phyloP scores from a whole-genome alignment of 1,140 invertebrate genomes.

The Trinorchestia longiramus region DNA sequence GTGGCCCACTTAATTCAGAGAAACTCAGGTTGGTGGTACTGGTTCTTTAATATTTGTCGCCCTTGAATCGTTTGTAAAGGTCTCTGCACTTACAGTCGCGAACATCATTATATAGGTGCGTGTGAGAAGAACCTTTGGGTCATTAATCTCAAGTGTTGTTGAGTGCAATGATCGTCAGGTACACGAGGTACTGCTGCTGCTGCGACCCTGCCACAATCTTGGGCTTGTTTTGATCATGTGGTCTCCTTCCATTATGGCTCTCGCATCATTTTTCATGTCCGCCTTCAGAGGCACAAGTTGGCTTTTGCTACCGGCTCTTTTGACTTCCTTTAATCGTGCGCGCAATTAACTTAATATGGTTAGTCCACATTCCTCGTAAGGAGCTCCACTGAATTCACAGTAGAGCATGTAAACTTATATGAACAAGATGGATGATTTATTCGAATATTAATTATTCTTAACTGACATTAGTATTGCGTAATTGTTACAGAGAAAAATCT shows the following conservation, averaged over 20 bases:
- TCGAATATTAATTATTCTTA: background rate
- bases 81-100: background rate
- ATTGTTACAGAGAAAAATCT: background rate
- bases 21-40: background rate
- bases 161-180: conserved; percentile 30
- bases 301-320: conserved; percentile 21
- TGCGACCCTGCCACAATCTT: background rate
- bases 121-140: background rate
- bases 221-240: conserved; percentile 37
- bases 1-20: background rate
- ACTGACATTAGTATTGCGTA: too few species aligned
- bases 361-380: background rate
- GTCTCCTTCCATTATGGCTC: background rate
- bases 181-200: background rate
- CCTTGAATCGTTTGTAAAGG: background rate
- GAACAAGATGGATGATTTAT: background rate
- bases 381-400: background rate
- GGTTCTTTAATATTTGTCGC: background rate
- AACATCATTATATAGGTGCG: background rate
- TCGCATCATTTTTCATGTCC: conserved; percentile 42
- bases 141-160: conserved; percentile 49
- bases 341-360: background rate
- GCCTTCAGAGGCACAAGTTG: conserved; percentile 9
- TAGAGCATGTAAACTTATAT: background rate
- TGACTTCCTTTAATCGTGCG: conserved; percentile 22